Base-by-base conservation (phyloP, 2,888 invertebrate species). In the Andricus quercusramuli region DNA sequence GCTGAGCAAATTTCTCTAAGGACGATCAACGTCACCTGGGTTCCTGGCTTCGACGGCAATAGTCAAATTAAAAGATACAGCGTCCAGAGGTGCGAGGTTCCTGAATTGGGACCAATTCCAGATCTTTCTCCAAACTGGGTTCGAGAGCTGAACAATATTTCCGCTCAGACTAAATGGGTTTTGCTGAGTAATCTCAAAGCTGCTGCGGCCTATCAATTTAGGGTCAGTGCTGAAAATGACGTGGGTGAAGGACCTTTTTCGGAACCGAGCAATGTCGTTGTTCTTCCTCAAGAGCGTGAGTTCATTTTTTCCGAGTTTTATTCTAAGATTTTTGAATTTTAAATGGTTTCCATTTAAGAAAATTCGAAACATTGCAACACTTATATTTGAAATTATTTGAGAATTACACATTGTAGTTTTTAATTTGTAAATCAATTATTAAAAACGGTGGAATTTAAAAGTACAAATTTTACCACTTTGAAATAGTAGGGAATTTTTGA, bases 41-140 rank as follows among this genome's bases (percentile, higher is more conserved):
- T 97, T 17, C 97, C 98, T 0, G 98, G 98, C 44, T 99, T 99
- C 93, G 98, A 99, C 93, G 99, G 99, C 79, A 99, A 99, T 93
- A 98, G 98, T 90, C 98, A 98, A 15, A 96, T 99, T 81, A 95
- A 96, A 88, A 97, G 98, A 91, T 99, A 97, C 92, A 97, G 98
- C 84, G 95, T 99, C 79, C 98, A 99, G 92, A 96, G 96, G 92
- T 95, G 98, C 83, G 96, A 98, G 89, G 97, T 98, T 41, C 97
- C 98, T 2, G 97, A 97, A 92, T 94, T 97, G 86, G 97, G 97
- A 90, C 97, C 97, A 17, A 96, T 97, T 82, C 97, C 97, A 76
- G 97, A 97, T 92, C 96, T 97, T 0, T 93, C 97, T 66, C 93
- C 97, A 78, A 97, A 97, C 92, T 98, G 98, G 98, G 94, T 97